phyloP scores from a whole-genome alignment of 1,140 invertebrate species.

The Holotrichia oblita region DNA sequence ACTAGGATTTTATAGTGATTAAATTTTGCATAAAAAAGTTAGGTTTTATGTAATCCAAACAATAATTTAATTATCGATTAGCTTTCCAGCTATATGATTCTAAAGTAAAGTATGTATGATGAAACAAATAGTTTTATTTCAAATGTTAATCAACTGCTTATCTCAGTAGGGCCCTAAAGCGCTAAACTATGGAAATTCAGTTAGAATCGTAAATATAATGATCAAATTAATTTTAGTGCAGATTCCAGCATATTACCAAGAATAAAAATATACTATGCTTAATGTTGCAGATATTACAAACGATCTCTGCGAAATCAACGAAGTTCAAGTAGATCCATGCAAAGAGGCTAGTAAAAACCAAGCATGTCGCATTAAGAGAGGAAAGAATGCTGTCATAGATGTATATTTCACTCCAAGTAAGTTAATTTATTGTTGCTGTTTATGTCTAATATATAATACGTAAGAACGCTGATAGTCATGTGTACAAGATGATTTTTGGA shows the following conservation, averaged over 20 bases:
- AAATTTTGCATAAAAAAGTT: too few relatives aligned
- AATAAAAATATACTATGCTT: not conserved
- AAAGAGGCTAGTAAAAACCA: conserved; percentile 29
- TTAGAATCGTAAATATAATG: not conserved
- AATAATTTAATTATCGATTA: too few relatives aligned
- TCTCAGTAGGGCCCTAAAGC: too few relatives aligned
- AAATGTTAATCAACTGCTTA: too few relatives aligned
- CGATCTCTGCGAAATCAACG: conserved; percentile 9
- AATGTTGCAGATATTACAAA: not conserved
- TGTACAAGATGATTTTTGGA: not conserved
- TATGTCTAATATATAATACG: too few relatives aligned
- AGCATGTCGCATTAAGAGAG: not conserved
- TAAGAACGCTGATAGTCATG: too few relatives aligned
- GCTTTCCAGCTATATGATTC: too few relatives aligned
- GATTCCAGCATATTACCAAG: not conserved
- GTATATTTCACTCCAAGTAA: conserved; percentile 20
- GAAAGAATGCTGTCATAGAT: not conserved
- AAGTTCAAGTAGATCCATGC: conserved; percentile 9
- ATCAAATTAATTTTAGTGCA: not conserved
- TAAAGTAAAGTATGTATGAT: too few relatives aligned
- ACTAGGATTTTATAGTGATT: too few relatives aligned
- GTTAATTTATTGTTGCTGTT: not conserved
- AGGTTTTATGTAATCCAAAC: too few relatives aligned
- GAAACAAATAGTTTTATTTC: too few relatives aligned
- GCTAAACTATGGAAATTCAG: too few relatives aligned